These are phyloP conservation scores for Plagodis dolabraria DNA, from an alignment of 2,888 invertebrate genomes.

Conservation along the genomic window DNA sequence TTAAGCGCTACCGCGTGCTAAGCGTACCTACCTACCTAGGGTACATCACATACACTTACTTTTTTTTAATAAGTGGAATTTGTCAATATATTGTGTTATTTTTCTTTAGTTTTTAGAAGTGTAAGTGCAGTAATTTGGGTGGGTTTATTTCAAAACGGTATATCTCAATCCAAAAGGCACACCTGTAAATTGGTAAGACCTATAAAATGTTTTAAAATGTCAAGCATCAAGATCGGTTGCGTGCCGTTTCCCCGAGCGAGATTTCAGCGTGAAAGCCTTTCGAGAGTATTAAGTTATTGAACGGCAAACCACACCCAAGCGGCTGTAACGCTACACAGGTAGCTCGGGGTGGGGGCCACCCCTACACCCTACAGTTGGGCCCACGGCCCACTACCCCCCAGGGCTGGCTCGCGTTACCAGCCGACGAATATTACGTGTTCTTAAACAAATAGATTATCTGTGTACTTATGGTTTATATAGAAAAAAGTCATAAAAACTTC, in stretches of 20 bases:
- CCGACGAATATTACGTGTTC: slow-evolving; percentile 67
- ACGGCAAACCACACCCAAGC: slow-evolving; percentile 85
- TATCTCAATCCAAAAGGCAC: no score
- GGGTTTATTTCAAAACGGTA: no score
- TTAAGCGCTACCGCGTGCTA: no score
- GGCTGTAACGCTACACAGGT: slow-evolving; percentile 76
- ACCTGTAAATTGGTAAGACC: no score
- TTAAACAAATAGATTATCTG: slow-evolving; percentile 52
- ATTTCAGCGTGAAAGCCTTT: slow-evolving; percentile 84
- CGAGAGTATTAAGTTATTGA: slow-evolving; percentile 85
- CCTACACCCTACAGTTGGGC: slow-evolving; percentile 23
- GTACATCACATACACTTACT: no score
- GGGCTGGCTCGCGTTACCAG: slow-evolving; percentile 53
- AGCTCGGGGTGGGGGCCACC: slow-evolving; percentile 45
- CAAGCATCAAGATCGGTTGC: slow-evolving; percentile 56
- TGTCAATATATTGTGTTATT: no score
- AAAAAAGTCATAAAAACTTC: no score
- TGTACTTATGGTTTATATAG: slow-evolving; percentile 7
- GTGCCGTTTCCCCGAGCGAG: slow-evolving; percentile 64
- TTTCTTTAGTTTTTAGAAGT: no score
- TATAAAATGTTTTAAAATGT: not conserved
- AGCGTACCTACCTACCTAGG: no score
- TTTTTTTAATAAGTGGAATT: no score
- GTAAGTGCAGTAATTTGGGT: no score
- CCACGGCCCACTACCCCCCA: slow-evolving; percentile 33